phyloP scores from a whole-genome alignment of 2,797 vertebrate genomes.

The Falco biarmicus region DNA sequence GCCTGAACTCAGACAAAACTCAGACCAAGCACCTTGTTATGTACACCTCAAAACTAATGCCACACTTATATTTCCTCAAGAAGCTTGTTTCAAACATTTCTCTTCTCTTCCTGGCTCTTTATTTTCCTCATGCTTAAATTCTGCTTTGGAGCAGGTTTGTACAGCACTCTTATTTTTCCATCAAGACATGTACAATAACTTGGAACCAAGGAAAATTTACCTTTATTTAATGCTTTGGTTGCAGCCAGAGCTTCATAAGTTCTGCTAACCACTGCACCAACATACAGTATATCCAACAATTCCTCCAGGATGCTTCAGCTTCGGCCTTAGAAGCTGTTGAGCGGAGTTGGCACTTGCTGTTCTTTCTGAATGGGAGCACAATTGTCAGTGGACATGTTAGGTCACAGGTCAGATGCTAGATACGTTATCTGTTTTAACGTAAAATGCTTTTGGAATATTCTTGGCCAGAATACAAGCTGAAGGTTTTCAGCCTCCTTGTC shows the following conservation, averaged over 20 bases:
- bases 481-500: not conserved
- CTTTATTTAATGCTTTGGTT: not conserved
- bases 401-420: not conserved
- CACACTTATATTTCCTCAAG: not conserved
- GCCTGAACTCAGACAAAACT: not conserved
- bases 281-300: not conserved
- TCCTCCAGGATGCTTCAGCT: not conserved
- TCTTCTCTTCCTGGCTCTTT: not conserved
- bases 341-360: not conserved
- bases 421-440: not conserved
- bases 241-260: accelerated
- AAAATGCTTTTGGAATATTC: not conserved
- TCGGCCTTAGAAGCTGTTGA: not conserved
- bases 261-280: not conserved
- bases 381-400: not conserved
- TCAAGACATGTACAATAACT: not conserved
- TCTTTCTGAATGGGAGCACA: not conserved
- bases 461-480: not conserved
- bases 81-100: not conserved
- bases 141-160: not conserved
- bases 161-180: not conserved
- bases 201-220: not conserved
- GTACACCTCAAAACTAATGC: not conserved
- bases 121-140: not conserved
- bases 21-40: not conserved